Evolutionary conservation across 2,113 vertebrate species (phyloP).

Genomic region (Cranoglanis bouderius): DNA sequence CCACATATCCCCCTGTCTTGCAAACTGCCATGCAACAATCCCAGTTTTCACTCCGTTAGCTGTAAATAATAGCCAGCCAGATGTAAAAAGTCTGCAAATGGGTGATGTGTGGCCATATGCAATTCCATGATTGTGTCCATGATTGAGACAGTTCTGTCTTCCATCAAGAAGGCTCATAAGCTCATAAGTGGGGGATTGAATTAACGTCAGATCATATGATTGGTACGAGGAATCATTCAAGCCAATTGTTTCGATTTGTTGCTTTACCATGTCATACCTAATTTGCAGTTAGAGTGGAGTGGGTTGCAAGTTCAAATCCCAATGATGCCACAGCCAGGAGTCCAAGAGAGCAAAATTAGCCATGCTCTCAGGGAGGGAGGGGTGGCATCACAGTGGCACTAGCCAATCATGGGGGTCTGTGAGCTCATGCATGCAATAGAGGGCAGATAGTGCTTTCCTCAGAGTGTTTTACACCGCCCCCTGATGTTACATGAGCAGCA

Average conservation of each 20-base stretch:
- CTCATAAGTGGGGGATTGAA: not conserved
- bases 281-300: not conserved
- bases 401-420: not conserved
- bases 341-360: not conserved
- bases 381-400: not conserved
- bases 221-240: not conserved
- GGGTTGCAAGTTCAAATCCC: not conserved
- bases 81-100: not conserved
- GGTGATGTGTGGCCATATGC: not conserved
- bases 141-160: too few species aligned
- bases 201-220: not conserved
- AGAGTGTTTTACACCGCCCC: not conserved
- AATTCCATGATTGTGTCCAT: not conserved
- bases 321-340: not conserved
- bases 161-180: not conserved
- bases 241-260: not conserved
- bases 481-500: not conserved
- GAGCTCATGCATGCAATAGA: not conserved
- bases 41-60: not conserved
- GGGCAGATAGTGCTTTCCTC: not conserved
- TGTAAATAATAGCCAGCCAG: not conserved
- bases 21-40: not conserved
- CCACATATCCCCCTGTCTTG: not conserved
- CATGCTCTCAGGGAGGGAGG: not conserved
- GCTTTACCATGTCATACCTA: not conserved